Evolutionary conservation across 2,113 vertebrate genomes (phyloP), one percentile per base, ranked within the genome.

Genomic region (Lanius ludovicianus): DNA sequence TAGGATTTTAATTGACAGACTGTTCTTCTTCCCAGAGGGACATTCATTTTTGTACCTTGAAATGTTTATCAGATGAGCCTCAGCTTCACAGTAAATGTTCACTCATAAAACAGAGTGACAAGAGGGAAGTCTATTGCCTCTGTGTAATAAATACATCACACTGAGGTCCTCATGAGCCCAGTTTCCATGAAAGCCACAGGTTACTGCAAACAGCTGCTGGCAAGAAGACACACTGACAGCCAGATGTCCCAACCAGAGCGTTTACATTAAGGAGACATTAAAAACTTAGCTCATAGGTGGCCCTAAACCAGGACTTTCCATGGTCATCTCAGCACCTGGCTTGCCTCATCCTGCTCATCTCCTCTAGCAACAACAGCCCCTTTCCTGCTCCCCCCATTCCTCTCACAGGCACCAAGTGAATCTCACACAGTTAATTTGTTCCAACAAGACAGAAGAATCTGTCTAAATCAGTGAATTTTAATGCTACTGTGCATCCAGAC

Each of bases 241-340:
- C 98, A 97, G 97, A 97, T 97, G 97, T 96, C 96, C 94, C 91
- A 94, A 57, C 65, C 97, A 98, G 96, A 96, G 57, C 87, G 94
- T 97, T 98, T 95, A 95, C 94, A 96, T 98, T 98, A 97, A 95
- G 94, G 70, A 97, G 92, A 94, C 88, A 87, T 97, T 89, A 96
- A 96, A 97, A 95, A 78, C 92, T 97, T 95, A 97, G 95, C 97
- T 97, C 96, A 97, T 96, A 97, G 96, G 98, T 98, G 97, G 97
- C 97, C 93, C 88, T 90, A 89, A 94, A 96, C 97, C 97, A 97
- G 97, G 94, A 97, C 94, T 94, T 93, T 80, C 95, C 83, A 22
- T 41, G 80, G 83, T 96, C 94, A 92, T 94, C 92, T 95, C 97
- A 93, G 95, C 96, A 96, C 93, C 88, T 91, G 88, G 81, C 78